Conservation (phyloP, 2,888 invertebrate species). For the Parnassius glacialis region DNA sequence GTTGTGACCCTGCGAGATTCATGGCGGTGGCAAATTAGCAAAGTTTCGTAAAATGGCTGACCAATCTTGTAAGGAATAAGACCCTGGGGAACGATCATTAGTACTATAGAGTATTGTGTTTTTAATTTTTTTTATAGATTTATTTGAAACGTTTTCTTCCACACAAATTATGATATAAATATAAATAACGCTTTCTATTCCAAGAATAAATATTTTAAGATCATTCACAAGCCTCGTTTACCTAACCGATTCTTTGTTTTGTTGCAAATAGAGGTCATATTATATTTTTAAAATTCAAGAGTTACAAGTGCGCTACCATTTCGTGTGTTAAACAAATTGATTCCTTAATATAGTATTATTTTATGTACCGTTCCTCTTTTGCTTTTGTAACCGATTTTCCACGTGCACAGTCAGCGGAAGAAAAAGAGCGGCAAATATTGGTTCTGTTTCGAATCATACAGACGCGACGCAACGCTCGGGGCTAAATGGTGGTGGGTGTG, state of each 20-base stretch:
- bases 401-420: slow-evolving; percentile 6
- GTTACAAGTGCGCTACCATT: too few relatives aligned
- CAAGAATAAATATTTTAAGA: too few relatives aligned
- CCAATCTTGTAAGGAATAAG: slow-evolving; percentile 34
- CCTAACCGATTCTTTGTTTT: too few relatives aligned
- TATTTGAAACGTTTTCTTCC: too few relatives aligned
- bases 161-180: too few relatives aligned
- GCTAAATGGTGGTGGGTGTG: slow-evolving; percentile 18
- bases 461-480: slow-evolving; percentile 22
- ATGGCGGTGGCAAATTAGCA: slow-evolving; percentile 36
- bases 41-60: slow-evolving; percentile 39
- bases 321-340: slow-evolving; percentile 27
- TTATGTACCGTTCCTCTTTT: neutral
- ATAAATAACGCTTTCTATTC: too few relatives aligned
- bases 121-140: neutral
- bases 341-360: slow-evolving; percentile 13
- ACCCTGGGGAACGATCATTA: slow-evolving; percentile 39
- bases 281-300: too few relatives aligned
- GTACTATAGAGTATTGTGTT: slow-evolving; percentile 31
- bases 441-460: slow-evolving; percentile 37
- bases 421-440: slow-evolving; percentile 25
- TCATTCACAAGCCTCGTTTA: too few relatives aligned
- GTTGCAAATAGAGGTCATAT: too few relatives aligned
- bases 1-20: slow-evolving; percentile 35
- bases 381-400: slow-evolving; percentile 1